These are phyloP conservation scores for Gallinago nigripennis DNA, from an alignment of 2,797 vertebrate species.

Conservation along the genomic window DNA sequence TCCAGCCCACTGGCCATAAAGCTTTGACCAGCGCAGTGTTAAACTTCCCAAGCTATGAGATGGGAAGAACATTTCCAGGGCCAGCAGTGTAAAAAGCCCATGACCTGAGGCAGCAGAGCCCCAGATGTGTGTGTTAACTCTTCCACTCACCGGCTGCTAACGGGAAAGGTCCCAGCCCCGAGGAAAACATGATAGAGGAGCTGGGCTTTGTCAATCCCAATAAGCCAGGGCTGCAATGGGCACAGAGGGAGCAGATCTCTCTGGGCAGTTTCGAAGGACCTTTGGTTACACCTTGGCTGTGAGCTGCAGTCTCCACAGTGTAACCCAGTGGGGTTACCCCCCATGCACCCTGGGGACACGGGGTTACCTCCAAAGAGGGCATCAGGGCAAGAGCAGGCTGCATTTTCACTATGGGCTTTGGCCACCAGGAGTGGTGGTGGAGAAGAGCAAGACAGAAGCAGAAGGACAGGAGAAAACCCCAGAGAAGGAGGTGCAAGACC, in stretches of 20 bases:
- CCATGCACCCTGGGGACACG: rapidly evolving
- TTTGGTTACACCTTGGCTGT: rapidly evolving
- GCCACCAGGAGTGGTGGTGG: not conserved
- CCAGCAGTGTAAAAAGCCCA: not conserved
- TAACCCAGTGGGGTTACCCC: not conserved
- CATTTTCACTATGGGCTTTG: not conserved
- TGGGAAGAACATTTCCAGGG: not conserved
- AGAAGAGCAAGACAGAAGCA: not conserved
- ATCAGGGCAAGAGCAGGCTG: rapidly evolving
- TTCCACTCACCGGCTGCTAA: not conserved
- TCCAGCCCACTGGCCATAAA: not conserved
- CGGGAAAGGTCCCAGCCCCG: rapidly evolving
- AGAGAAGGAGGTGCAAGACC: not conserved
- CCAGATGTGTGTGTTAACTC: not conserved
- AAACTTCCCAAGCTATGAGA: not conserved
- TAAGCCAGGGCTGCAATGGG: not conserved
- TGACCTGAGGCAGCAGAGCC: not conserved
- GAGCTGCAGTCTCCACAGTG: not conserved
- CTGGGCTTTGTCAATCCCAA: not conserved
- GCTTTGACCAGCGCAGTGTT: not conserved
- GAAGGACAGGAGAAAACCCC: not conserved
- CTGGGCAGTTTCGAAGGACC: not conserved
- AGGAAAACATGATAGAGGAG: not conserved
- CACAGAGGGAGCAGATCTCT: not conserved
- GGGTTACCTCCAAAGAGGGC: not conserved